A percentile compares a stretch with the other conserved stretches of the same genome.
phyloP scores from a whole-genome alignment of 2,797 vertebrate genomes.

The Neosilurus mollespiculum region DNA sequence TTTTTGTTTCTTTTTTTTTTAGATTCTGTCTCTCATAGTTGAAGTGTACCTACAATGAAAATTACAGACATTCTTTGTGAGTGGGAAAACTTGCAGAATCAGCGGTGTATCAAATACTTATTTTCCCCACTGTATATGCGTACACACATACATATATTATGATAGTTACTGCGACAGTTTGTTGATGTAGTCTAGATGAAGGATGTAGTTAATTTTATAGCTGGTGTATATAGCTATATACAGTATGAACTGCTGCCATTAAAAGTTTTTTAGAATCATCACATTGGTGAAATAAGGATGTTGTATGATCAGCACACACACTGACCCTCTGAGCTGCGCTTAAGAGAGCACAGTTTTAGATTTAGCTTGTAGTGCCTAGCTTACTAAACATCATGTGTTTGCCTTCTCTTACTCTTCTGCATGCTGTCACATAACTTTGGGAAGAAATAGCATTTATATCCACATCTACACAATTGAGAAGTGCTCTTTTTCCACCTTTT shows the following conservation, averaged over 20 bases:
- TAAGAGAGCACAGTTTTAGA: conserved; percentile 1
- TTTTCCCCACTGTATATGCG: no score
- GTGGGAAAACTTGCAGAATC: no score
- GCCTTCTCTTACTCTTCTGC: conserved; percentile 16
- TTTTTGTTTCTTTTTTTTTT: no score
- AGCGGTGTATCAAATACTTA: no score
- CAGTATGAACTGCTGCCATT: neutral
- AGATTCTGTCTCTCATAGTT: no score
- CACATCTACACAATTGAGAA: neutral
- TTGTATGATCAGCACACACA: conserved; percentile 31
- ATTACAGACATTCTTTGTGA: no score
- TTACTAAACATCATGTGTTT: conserved; percentile 25
- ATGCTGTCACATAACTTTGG: conserved; percentile 19
- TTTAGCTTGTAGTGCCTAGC: conserved; percentile 29
- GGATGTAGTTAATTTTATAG: neutral
- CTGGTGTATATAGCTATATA: neutral
- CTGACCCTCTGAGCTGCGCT: conserved; percentile 20
- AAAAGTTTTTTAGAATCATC: neutral
- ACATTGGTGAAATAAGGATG: conserved; percentile 5
- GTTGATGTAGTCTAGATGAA: neutral
- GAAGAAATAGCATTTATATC: neutral
- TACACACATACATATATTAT: no score
- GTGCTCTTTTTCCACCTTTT: neutral
- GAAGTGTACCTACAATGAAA: no score
- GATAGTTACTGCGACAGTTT: no score